Percentiles rank a stretch among this genome's conserved stretches.
Evolutionary conservation across 2,888 invertebrate genomes (phyloP).

Genomic region (Laothoe populi): DNA sequence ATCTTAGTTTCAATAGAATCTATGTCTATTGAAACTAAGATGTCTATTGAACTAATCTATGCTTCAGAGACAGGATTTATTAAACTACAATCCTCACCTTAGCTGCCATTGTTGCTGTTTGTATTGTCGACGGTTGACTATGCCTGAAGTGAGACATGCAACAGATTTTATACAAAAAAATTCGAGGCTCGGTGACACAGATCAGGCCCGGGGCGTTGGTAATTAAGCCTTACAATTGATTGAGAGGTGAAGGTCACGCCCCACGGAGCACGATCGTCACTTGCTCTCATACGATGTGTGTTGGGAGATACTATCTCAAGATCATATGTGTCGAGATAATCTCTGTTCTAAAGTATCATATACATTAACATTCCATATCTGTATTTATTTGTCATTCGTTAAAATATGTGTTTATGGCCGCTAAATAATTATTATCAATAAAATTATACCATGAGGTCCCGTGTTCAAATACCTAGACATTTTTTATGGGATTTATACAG

Average conservation of each 20-base stretch:
- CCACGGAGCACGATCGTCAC: conserved; percentile 9
- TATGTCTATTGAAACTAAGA: no score
- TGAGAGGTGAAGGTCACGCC: conserved; percentile 57
- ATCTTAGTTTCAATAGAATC: no score
- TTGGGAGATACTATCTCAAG: conserved; percentile 16
- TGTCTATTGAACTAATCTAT: no score
- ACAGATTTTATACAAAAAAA: conserved; percentile 65
- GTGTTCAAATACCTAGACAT: no score
- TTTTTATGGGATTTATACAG: no score
- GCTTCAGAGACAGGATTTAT: conserved; percentile 6
- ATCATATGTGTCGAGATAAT: conserved; percentile 23
- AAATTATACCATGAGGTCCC: no score
- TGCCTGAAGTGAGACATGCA: conserved; percentile 48
- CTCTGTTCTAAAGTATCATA: background rate
- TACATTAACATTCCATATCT: no score
- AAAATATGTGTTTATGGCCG: background rate
- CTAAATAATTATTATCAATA: no score
- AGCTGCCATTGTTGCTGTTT: conserved; percentile 70
- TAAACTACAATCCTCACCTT: conserved; percentile 52
- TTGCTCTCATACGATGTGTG: conserved; percentile 7
- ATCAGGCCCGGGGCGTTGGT: conserved; percentile 42
- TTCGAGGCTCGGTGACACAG: conserved; percentile 41
- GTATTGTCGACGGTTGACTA: conserved; percentile 59
- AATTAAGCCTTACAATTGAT: conserved; percentile 50
- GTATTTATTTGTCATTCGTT: background rate